Conservation (phyloP, 2,888 invertebrate genomes). For the Eupithecia tripunctaria region DNA sequence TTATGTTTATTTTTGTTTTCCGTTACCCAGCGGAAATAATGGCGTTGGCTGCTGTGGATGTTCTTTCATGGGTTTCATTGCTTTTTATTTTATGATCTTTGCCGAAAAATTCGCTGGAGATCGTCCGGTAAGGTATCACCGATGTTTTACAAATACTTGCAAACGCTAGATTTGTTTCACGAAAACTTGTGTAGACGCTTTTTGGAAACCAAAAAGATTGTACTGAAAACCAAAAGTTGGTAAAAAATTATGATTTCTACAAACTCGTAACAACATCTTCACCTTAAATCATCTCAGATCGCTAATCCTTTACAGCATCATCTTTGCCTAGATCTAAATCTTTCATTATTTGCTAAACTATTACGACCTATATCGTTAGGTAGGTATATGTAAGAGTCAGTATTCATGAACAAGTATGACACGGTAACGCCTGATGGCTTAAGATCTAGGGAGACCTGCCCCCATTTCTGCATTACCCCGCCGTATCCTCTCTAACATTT, state of each 20-base stretch:
- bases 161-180: neutral
- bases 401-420: no score
- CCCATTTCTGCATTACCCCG: neutral
- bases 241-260: neutral
- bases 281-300: neutral
- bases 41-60: conserved; percentile 65
- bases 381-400: no score
- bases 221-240: neutral
- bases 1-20: conserved; percentile 84
- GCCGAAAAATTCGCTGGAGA: conserved; percentile 29
- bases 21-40: conserved; percentile 80
- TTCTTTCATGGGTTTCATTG: conserved; percentile 42
- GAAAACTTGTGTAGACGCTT: neutral
- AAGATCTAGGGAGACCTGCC: neutral
- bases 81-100: conserved; percentile 41
- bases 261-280: neutral
- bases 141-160: neutral
- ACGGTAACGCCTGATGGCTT: no score
- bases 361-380: neutral
- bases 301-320: neutral
- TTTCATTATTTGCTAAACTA: neutral
- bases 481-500: conserved; percentile 58
- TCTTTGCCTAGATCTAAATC: neutral
- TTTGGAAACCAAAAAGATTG: neutral
- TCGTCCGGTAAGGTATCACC: conserved; percentile 10